phyloP scores from a whole-genome alignment of 2,888 invertebrate genomes.

The Ptilodon capucinus region DNA sequence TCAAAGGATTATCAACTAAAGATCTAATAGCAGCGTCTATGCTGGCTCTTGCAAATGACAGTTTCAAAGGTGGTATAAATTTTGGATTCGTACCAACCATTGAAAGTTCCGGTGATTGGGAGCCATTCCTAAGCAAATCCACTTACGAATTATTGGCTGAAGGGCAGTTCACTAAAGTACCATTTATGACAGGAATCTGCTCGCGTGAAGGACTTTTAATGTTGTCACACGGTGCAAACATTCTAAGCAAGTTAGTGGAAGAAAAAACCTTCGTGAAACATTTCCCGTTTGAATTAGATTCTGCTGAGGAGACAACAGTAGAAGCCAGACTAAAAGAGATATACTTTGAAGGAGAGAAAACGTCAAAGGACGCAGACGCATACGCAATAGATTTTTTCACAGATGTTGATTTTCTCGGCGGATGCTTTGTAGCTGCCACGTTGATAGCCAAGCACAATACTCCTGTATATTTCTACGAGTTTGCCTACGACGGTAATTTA shows the following conservation, averaged over 20 bases:
- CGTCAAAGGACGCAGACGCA: constrained; percentile 58
- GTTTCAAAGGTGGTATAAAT: constrained; percentile 58
- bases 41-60: constrained; percentile 38
- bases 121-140: constrained; percentile 67
- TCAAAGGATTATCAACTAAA: constrained; percentile 53
- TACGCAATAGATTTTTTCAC: constrained; percentile 71
- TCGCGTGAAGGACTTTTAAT: constrained; percentile 71
- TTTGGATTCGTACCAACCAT: constrained; percentile 78
- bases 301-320: constrained; percentile 41
- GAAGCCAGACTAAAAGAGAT: constrained; percentile 56
- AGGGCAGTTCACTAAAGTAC: constrained; percentile 74
- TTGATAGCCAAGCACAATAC: constrained; percentile 58
- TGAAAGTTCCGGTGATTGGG: constrained; percentile 64
- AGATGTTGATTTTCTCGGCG: constrained; percentile 73
- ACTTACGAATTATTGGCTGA: constrained; percentile 57
- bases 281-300: constrained; percentile 55
- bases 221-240: constrained; percentile 28
- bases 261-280: constrained; percentile 54
- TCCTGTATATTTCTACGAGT: constrained; percentile 82
- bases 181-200: constrained; percentile 76
- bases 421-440: constrained; percentile 55
- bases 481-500: constrained; percentile 79
- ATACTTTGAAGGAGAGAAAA: constrained; percentile 67
- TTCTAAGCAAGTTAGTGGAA: constrained; percentile 39
- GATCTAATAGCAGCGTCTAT: constrained; percentile 59